Evolutionary conservation across 2,888 invertebrate species (phyloP).

Genomic region (Cheilosia soror): DNA sequence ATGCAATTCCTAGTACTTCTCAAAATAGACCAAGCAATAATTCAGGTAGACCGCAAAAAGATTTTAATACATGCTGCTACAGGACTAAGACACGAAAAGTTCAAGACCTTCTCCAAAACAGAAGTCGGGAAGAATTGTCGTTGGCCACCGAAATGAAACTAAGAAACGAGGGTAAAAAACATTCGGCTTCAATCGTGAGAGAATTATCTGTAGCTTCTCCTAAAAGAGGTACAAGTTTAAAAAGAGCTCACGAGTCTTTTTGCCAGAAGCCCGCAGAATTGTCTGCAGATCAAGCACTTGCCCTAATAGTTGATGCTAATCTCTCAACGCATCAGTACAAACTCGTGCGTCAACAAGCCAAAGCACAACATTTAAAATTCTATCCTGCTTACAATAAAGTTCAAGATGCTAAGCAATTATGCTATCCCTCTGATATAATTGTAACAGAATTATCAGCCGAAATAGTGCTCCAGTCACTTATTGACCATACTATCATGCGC

Average conservation of each 20-base stretch:
- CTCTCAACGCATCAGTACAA: constrained; percentile 2
- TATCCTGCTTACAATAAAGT: constrained; percentile 8
- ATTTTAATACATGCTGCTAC: constrained; percentile 15
- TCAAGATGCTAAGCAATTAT: constrained; percentile 21
- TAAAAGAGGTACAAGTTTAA: constrained; percentile 19
- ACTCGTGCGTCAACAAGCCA: constrained; percentile 16
- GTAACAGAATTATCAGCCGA: constrained; percentile 10
- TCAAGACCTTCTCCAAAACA: constrained; percentile 28
- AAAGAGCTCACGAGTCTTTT: constrained; percentile 20
- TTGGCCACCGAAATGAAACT: constrained; percentile 33
- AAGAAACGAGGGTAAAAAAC: constrained; percentile 3
- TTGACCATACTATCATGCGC: constrained; percentile 7
- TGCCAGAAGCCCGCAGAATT: constrained; percentile 17
- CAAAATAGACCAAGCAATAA: constrained; percentile 7
- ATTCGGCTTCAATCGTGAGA: constrained; percentile 5
- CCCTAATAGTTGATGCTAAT: constrained; percentile 10
- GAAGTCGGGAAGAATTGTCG: constrained; percentile 23
- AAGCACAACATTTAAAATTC: constrained; percentile 12
- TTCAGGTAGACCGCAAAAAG: constrained; percentile 12
- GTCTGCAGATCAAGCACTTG: constrained; percentile 24
- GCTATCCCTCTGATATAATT: constrained; percentile 23
- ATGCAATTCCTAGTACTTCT: constrained; percentile 26
- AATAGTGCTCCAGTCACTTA: constrained; percentile 24
- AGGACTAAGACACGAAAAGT: constrained; percentile 10
- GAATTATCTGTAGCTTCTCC: constrained; percentile 14